Evolutionary conservation across 2,888 invertebrate genomes (phyloP).

Genomic region (Zootermopsis nevadensis): DNA sequence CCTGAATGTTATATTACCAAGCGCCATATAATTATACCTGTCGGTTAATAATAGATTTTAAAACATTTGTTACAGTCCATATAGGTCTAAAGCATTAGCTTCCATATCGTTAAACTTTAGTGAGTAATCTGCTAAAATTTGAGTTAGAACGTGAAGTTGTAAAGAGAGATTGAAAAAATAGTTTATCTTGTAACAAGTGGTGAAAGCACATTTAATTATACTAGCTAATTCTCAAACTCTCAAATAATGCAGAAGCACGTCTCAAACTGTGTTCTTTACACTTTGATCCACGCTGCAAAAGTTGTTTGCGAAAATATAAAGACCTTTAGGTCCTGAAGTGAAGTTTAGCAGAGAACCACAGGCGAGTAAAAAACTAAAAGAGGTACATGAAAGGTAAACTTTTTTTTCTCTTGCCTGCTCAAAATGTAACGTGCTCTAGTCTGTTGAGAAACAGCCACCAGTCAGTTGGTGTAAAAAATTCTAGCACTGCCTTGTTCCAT

Average conservation of each 20-base stretch:
- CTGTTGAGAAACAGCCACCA: background rate
- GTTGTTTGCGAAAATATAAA: background rate
- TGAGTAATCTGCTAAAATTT: too few relatives aligned
- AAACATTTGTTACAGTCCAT: too few relatives aligned
- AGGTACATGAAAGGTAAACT: background rate
- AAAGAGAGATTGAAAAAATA: too few relatives aligned
- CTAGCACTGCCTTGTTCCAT: conserved; percentile 4
- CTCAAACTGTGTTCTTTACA: background rate
- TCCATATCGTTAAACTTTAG: too few relatives aligned
- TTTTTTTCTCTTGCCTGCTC: background rate
- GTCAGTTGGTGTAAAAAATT: background rate
- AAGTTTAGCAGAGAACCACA: background rate
- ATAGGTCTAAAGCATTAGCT: too few relatives aligned
- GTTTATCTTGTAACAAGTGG: too few relatives aligned
- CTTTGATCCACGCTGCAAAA: background rate
- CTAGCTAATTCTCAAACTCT: too few relatives aligned
- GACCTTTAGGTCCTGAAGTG: background rate
- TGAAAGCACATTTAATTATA: too few relatives aligned
- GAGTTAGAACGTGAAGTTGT: too few relatives aligned
- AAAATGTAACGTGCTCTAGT: conserved; percentile 6
- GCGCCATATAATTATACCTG: too few relatives aligned
- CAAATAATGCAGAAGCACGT: background rate
- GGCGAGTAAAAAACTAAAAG: background rate
- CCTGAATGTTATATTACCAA: too few relatives aligned
- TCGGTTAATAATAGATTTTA: too few relatives aligned